Evolutionary conservation across 2,113 vertebrate genomes (phyloP).

Genomic region (Oncorhynchus tshawytscha): DNA sequence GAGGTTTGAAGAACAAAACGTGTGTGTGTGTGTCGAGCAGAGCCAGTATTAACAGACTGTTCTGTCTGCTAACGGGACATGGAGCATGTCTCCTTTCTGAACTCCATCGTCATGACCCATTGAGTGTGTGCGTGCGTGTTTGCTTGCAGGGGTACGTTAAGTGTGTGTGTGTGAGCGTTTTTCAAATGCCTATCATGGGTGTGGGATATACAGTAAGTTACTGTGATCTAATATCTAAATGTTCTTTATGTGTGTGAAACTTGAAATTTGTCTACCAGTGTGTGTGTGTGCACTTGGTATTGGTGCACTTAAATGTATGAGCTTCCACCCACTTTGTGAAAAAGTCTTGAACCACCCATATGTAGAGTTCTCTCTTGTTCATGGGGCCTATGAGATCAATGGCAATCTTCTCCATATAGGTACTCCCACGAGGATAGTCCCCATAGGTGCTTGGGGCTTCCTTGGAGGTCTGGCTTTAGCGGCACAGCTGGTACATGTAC

Average conservation of each 20-base stretch:
- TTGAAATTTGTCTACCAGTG: constrained; percentile 1
- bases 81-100: constrained; percentile 5
- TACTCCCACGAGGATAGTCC: too few relatives aligned
- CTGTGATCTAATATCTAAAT: too few relatives aligned
- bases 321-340: too few relatives aligned
- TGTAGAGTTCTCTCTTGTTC: too few relatives aligned
- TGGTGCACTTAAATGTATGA: constrained; percentile 23
- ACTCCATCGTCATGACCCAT: not conserved
- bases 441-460: too few relatives aligned
- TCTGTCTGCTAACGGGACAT: constrained; percentile 6
- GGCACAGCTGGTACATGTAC: too few relatives aligned
- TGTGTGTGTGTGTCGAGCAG: constrained; percentile 7
- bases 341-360: too few relatives aligned
- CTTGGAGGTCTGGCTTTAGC: too few relatives aligned
- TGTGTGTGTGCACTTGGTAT: not conserved
- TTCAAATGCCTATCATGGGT: too few relatives aligned
- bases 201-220: too few relatives aligned
- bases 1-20: not conserved
- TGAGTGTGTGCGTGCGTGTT: constrained; percentile 16
- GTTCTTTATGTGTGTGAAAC: not conserved
- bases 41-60: not conserved
- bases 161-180: not conserved
- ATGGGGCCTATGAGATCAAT: too few relatives aligned
- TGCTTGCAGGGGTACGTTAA: not conserved
- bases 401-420: too few relatives aligned